Percentiles rank a stretch among this genome's conserved stretches.
Evolutionary conservation across 2,888 invertebrate species (phyloP).

Genomic region (Leptinotarsa tumamoca): DNA sequence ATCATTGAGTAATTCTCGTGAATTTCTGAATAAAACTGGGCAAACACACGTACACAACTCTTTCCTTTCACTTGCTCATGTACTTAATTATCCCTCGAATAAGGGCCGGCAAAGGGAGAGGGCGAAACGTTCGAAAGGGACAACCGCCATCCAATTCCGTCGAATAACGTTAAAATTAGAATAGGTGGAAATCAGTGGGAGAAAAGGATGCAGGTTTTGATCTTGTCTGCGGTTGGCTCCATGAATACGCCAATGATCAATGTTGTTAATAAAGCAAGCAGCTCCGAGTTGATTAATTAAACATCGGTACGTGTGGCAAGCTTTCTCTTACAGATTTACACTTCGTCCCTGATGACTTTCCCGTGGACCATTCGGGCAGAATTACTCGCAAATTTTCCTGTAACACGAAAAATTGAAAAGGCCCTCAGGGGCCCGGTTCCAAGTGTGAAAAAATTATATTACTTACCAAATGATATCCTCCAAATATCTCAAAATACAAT

Average conservation of each 20-base stretch:
- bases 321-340: slow-evolving; percentile 56
- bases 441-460: too few species aligned
- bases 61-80: slow-evolving; percentile 1
- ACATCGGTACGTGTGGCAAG: slow-evolving; percentile 64
- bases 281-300: slow-evolving; percentile 67
- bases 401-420: too few species aligned
- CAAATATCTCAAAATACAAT: too few species aligned
- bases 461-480: too few species aligned
- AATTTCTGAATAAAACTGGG: too few species aligned
- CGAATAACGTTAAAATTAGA: slow-evolving; percentile 46
- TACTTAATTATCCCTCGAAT: background rate
- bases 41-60: background rate
- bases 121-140: slow-evolving; percentile 17
- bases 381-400: background rate
- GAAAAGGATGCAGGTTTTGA: slow-evolving; percentile 60
- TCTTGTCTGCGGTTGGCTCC: slow-evolving; percentile 64
- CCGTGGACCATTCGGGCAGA: slow-evolving; percentile 14
- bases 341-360: slow-evolving; percentile 40
- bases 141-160: slow-evolving; percentile 30
- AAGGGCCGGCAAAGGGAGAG: slow-evolving; percentile 1
- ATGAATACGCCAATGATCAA: slow-evolving; percentile 67
- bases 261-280: slow-evolving; percentile 65
- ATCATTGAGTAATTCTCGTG: too few species aligned
- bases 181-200: slow-evolving; percentile 48
- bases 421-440: too few species aligned